Evolutionary conservation across 1,140 invertebrate species (phyloP), one percentile per base, ranked within the genome.

Genomic region (Archivesica marissinica): DNA sequence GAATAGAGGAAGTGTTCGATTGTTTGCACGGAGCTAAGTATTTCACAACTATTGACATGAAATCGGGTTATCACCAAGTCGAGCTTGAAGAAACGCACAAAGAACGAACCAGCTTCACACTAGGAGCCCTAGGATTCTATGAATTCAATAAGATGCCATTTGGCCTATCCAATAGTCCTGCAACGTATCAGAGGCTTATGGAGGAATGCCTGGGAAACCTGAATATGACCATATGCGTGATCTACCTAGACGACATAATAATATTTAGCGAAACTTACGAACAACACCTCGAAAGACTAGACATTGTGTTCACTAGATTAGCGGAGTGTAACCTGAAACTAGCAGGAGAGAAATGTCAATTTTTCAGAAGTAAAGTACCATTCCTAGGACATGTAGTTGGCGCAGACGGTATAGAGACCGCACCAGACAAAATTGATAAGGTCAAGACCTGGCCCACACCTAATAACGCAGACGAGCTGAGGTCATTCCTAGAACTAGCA

Each of bases 351-450:
- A 50, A 75, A 28, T 75, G 72, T 13, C 33, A 52, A 25, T 75
- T 75, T 54, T 9, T 75, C 2, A 9, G 25, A 17, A 50, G 54
- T 28, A 25, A 25, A 50, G 72, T 75, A 13, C 3, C 50, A 15
- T 75, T 75, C 30, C n/a, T 75, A 2, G 72, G 72, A 9, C 72
- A 75, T 28, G 47, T 75, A 2, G 47, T 75, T 15, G 54, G 72
- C 54, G 72, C 30, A 15, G 39, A 75, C 17, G 44, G 72, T 50
- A 7, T 75, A 2, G 41, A 75, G 35, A 52, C 72, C 17, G 72
- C 50, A 25, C 72, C 72, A 28, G 72, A 54, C 15, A 75, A 75
- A n/a, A 75, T 47, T 13, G 72, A 75, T 7, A 75, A 75, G n/a
- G 25, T 75, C 1, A 47, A 28, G 25, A 75, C 50, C 25, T 75